Evolutionary conservation across 2,797 vertebrate genomes (phyloP), one percentile per base, ranked within the genome.

Genomic region (Spinus olivaceus): DNA sequence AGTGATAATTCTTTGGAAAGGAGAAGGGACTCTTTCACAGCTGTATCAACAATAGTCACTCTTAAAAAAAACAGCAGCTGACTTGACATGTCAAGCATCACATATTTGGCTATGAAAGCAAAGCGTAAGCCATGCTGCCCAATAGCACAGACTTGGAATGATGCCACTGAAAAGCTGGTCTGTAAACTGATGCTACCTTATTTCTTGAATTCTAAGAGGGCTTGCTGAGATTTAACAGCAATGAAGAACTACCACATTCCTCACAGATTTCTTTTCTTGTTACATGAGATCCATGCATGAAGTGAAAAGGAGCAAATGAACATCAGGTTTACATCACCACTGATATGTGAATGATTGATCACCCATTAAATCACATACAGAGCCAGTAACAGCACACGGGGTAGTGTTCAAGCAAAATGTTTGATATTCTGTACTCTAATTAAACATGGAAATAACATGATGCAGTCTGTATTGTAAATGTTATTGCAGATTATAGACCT

Each of bases 41-140:
- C 97, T 98, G 97, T 97, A 97, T 96, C 97, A 98, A 98, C 96
- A 97, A 65, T 92, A 95, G 81, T 71, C 90, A 93, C 66, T 88
- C 70, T 88, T 37, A 19, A 76, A 47, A 81, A 91, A 57, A 39
- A 54, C 53, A 95, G 93, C 96, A 98, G 97, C 97, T 98, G 98
- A 98, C 95, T 95, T 92, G 91, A 88, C 94, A 96, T 91, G 94
- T 97, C 96, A 97, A 96, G 92, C 97, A 97, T 96, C 96, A 96
- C 96, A 97, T 95, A 96, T 81, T 96, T 97, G 86, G 92, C 88
- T 94, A 96, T 91, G 89, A 92, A 95, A 97, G 88, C 49, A 92
- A 95, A 94, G 92, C 73, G 85, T 80, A 91, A 97, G 81, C 84
- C 94, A 77, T 64, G 76, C 86, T 97, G 90, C 64, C 91, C 94